Evolutionary conservation across 2,888 invertebrate species (phyloP).

Genomic region (Adela reaumurella): DNA sequence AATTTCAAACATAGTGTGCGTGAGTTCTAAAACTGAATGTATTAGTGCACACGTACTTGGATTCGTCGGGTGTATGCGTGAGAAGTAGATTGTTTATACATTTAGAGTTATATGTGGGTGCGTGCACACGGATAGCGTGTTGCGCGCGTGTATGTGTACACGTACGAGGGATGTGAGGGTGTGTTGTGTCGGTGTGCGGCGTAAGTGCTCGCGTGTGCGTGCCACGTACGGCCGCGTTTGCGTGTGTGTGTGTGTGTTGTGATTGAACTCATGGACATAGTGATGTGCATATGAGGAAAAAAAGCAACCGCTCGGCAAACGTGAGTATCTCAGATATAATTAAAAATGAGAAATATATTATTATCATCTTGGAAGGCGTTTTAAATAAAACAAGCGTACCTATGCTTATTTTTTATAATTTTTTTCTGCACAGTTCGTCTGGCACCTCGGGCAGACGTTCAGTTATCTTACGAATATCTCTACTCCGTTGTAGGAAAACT

Average conservation of each 20-base stretch:
- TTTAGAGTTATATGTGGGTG: too few relatives aligned
- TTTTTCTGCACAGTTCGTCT: too few relatives aligned
- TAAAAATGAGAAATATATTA: too few relatives aligned
- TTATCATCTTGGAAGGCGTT: too few relatives aligned
- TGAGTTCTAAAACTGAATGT: not conserved
- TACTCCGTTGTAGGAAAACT: too few relatives aligned
- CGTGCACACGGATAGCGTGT: not conserved
- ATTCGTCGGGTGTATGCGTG: too few relatives aligned
- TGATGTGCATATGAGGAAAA: conserved; percentile 58
- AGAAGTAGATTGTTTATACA: too few relatives aligned
- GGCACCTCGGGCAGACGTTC: too few relatives aligned
- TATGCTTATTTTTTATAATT: too few relatives aligned
- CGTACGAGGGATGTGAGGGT: not conserved
- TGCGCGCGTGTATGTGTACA: not conserved
- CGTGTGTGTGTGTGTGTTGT: not conserved
- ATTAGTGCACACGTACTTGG: not conserved
- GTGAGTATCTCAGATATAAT: not conserved
- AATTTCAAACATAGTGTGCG: not conserved
- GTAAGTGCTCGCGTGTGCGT: too few relatives aligned
- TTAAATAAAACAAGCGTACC: too few relatives aligned
- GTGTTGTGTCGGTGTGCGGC: not conserved
- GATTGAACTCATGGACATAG: not conserved
- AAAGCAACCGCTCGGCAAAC: conserved; percentile 33
- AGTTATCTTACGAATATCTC: too few relatives aligned
- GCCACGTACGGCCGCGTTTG: not conserved